Base-by-base conservation (phyloP, 1,140 invertebrate species). In the Atta texana region DNA sequence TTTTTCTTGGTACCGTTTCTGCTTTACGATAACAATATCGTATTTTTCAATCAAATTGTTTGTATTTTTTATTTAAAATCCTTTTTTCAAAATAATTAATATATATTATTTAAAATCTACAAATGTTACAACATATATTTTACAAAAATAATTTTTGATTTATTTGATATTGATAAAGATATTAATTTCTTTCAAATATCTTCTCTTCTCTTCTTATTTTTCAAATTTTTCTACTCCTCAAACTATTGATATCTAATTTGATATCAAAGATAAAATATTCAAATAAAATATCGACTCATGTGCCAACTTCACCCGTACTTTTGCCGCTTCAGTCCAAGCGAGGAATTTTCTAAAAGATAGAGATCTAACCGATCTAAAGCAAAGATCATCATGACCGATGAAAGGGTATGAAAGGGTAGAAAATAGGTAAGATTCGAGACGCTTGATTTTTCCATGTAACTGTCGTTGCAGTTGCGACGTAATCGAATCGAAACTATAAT, bases 401-500 rank as follows among this genome's bases (percentile, higher is more conserved):
- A 84, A 84, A 84, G 55, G 44, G 39, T 75, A 61, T 24, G 55
- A 84, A 84, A 84, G 69, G 69, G n/a, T 57, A 75, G 55, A 66
- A 63, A 34, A 34, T 34, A 34, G 53, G 18, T 44, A 53, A 63
- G 72, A 77, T 64, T 85, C 51, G 14, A 85, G 74, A n/a, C 31
- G 44, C 74, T 85, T 49, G 59, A 68, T 74, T 87, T 87, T 82
- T 68, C 59, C 12, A 16, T 49, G 68, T 87, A 63, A 87, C 85
- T 81, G 85, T 69, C 85, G 85, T 82, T 87, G 85, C 85, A 78
- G 64, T 82, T 80, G 80, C 64, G 39, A 51, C 85, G 66, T 87
- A 87, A 87, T 87, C 85, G 85, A 87, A 87, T 87, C 77, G 68
- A 87, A 87, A 87, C 85, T 87, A 87, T 87, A 87, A 87, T 87